These are phyloP conservation scores for Phycodurus eques DNA, from an alignment of 2,113 vertebrate species.

Conservation along the genomic window DNA sequence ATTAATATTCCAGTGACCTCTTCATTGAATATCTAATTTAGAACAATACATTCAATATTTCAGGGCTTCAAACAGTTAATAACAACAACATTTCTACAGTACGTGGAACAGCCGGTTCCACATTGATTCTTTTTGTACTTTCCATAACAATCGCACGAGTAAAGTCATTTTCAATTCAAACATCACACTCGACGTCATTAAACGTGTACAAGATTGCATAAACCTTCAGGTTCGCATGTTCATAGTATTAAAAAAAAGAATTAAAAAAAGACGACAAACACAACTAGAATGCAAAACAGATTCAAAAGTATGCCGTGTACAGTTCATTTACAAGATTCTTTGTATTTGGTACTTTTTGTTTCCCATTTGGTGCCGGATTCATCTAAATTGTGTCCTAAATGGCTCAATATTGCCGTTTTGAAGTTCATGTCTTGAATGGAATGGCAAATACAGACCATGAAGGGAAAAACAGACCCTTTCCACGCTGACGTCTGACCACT, in stretches of 20 bases:
- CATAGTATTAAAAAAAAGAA: conserved; percentile 58
- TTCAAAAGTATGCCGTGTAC: conserved; percentile 63
- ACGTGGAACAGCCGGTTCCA: conserved; percentile 61
- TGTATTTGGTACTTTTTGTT: conserved; percentile 66
- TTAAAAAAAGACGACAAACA: conserved; percentile 54
- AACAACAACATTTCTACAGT: conserved; percentile 43
- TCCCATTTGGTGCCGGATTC: conserved; percentile 54
- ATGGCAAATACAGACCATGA: conserved; percentile 73
- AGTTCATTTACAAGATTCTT: conserved; percentile 69
- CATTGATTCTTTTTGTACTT: conserved; percentile 54
- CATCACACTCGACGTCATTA: conserved; percentile 60
- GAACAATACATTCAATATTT: conserved; percentile 76
- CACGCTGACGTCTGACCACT: neutral
- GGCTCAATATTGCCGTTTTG: conserved; percentile 41
- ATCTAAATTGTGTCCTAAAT: conserved; percentile 32
- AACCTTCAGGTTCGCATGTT: conserved; percentile 74
- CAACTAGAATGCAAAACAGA: conserved; percentile 66
- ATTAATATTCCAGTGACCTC: conserved; percentile 71
- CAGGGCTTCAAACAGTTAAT: conserved; percentile 64
- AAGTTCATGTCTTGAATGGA: conserved; percentile 10
- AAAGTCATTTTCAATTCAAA: conserved; percentile 61
- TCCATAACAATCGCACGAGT: conserved; percentile 51
- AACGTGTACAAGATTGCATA: conserved; percentile 77
- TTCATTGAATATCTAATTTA: conserved; percentile 71
- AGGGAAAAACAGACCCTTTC: neutral